Percentiles rank a stretch among this genome's conserved stretches.
Conservation (phyloP, 2,888 invertebrate genomes). For the Calameuta pallipes region DNA sequence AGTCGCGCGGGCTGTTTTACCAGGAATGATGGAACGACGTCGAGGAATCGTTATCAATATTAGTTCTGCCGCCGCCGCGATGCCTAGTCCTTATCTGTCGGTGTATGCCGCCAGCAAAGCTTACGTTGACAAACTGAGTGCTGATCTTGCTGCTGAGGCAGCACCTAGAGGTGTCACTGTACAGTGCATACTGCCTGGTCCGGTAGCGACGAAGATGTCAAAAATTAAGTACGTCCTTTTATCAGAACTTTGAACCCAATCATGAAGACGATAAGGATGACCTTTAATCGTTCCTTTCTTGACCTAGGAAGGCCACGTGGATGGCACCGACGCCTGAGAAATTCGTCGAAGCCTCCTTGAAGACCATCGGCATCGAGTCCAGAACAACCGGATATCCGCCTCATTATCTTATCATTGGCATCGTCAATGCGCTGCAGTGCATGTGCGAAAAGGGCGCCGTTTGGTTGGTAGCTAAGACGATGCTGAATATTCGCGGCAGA, state of each 20-base stretch:
- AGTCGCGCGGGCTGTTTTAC: conserved; percentile 77
- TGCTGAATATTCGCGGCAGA: conserved; percentile 75
- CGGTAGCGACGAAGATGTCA: conserved; percentile 92
- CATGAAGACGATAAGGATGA: background rate
- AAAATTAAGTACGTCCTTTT: conserved; percentile 70
- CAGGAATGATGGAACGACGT: conserved; percentile 83
- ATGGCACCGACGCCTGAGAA: conserved; percentile 81
- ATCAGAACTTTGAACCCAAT: background rate
- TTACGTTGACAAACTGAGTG: conserved; percentile 84
- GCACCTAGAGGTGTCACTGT: conserved; percentile 77
- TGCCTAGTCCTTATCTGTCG: conserved; percentile 84
- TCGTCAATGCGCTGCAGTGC: conserved; percentile 67
- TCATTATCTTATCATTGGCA: conserved; percentile 72
- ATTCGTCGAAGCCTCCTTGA: conserved; percentile 79
- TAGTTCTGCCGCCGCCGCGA: conserved; percentile 83
- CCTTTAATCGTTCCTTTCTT: background rate
- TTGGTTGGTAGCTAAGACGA: conserved; percentile 74
- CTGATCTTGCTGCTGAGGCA: conserved; percentile 82
- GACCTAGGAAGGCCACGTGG: conserved; percentile 69
- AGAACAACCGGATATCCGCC: conserved; percentile 83
- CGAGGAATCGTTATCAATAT: conserved; percentile 92
- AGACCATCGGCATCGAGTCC: conserved; percentile 76
- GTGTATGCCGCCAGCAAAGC: conserved; percentile 93
- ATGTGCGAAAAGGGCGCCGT: conserved; percentile 70
- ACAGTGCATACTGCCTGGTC: conserved; percentile 87